Evolutionary conservation across 2,113 vertebrate genomes (phyloP), one percentile per base, ranked within the genome.

Genomic region (Hypanus sabinus): DNA sequence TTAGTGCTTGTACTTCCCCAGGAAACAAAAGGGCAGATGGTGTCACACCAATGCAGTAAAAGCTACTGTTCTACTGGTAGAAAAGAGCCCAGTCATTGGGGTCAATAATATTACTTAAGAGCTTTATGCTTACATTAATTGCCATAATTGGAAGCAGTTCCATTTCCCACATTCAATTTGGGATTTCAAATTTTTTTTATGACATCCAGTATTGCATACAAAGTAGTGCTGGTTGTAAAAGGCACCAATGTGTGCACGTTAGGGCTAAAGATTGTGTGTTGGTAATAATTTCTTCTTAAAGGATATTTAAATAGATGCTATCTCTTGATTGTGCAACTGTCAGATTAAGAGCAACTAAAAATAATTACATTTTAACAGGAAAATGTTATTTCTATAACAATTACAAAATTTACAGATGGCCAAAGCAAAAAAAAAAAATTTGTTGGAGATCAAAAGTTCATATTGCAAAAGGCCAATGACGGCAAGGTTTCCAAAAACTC

Each of bases 391-490:
- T 70, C 68, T 70, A 70, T 70, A 10, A 70, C 18, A 87, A 30
- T 60, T 87, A 85, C 9, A 60, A 10, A 87, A 3, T 60, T 24
- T 60, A 55, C 16, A 57, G 46, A 57, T 9, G 0, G 1, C 27
- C 46, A 57, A 81, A 81, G 33, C 9, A 9, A 88, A 88, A 88
- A 57, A 81, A 4, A 83, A 88, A 62, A 11, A 62, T 14, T 18
- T 11, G 30, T 57, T 3, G 10, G 9, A 9, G 27, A 57, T 85
- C 1, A 0, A 0, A 0, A 2, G 0, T 0, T 0, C 0, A 0
- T 0, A 3, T 94, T 94, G 94, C 95, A 95, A 65, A 73, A 71
- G 90, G 11, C 10, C 30, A 10, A n/a, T 95, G 96, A 33, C 95
- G 96, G 75, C 30, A 30, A 76, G 4, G 76, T 79, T 79, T 36